These are phyloP conservation scores for Pelosia muscerda DNA, from an alignment of 2,888 invertebrate species.

Conservation along the genomic window DNA sequence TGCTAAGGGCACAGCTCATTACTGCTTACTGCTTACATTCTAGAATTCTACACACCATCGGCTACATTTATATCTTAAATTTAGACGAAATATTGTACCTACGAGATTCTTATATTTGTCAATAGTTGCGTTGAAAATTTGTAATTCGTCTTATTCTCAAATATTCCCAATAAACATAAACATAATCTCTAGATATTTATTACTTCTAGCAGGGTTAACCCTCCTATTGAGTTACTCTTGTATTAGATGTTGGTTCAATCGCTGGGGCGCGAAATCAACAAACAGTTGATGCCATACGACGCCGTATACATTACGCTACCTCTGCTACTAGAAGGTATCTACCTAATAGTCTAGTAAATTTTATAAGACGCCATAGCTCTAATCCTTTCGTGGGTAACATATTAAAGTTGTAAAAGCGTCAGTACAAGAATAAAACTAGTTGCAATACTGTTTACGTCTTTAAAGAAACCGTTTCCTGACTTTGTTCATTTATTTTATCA, in stretches of 20 bases:
- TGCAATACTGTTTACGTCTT: neutral
- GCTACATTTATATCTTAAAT: neutral
- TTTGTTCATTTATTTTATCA: no score
- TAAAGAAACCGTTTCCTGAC: neutral
- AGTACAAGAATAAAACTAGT: neutral
- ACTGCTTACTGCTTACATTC: no score
- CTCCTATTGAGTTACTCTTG: no score
- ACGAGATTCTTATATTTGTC: neutral
- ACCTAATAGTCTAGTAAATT: neutral
- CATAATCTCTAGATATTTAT: no score
- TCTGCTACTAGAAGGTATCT: no score
- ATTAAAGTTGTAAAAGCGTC: slow-evolving; percentile 2
- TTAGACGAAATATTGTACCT: neutral
- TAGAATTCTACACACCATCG: neutral
- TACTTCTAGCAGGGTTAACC: neutral
- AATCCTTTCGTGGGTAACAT: neutral
- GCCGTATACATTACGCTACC: neutral
- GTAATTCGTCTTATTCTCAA: no score
- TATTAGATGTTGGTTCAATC: neutral
- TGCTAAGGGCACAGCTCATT: no score
- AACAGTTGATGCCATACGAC: neutral
- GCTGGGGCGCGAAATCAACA: neutral
- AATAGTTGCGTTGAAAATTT: neutral
- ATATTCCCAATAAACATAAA: no score
- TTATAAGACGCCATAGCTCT: neutral